Evolutionary conservation across 2,113 vertebrate species (phyloP), one percentile per base, ranked within the genome.

Genomic region (Ornithorhynchus anatinus): DNA sequence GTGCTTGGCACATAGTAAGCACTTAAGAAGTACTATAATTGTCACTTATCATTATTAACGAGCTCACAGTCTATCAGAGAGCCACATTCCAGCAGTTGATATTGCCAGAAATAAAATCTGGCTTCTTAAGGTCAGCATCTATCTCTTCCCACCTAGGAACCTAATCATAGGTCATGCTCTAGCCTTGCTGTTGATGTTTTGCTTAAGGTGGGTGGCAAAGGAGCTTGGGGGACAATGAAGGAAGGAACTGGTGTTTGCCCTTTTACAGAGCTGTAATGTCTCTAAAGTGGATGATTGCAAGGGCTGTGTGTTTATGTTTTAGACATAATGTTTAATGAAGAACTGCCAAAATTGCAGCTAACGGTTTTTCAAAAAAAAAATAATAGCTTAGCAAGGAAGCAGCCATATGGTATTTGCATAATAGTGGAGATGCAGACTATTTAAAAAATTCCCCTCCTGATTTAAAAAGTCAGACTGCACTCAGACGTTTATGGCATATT

Each of bases 251-350:
- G 36, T 38, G 10, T 38, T 74, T 8, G 23, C 48, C 35, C 29
- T 68, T 68, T 32, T 20, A 23, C 15, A 35, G 16, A 10, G 70
- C 31, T 63, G 15, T 61, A 25, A 72, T 17, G 42, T 2, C 22
- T 51, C 25, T 65, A 48, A 23, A 31, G 22, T 44, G 33, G 79
- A 47, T 48, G 59, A 68, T 22, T 70, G 31, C 38, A 79, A 38
- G 59, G 77, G 57, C 75, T 84, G 31, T 78, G 79, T 85, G 27
- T 79, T 88, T 78, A 48, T 62, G 65, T 86, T 88, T 84, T 74
- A 77, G 40, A 7, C 54, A 37, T 16, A 3, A 40, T 74, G 36
- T 79, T 86, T 79, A 84, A 69, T 63, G 13, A 81, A 50, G 54
- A 77, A 58, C 73, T 88, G 77, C 54, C 62, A 86, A 6, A 58